Evolutionary conservation across 2,888 invertebrate species (phyloP).

Genomic region (Oscheius onirici): DNA sequence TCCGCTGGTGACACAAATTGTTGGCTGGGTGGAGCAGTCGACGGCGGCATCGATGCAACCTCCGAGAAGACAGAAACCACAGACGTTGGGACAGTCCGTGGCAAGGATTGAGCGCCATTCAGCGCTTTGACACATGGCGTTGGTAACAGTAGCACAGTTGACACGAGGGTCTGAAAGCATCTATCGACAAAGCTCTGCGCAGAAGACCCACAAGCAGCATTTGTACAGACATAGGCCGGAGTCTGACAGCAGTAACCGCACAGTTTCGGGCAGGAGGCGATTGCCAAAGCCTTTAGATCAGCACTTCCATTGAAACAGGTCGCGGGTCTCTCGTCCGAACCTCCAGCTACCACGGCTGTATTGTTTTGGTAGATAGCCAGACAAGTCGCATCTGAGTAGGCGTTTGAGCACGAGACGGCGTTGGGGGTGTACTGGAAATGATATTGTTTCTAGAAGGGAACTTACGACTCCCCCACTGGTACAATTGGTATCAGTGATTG

Average conservation of each 20-base stretch:
- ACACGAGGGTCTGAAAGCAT: background rate
- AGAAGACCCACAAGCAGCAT: background rate
- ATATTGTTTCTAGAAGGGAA: background rate
- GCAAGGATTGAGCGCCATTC: constrained; percentile 9
- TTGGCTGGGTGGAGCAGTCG: constrained; percentile 19
- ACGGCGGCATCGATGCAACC: constrained; percentile 25
- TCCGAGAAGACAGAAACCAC: constrained; percentile 15
- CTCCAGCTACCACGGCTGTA: background rate
- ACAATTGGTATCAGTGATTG: background rate
- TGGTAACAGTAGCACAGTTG: background rate
- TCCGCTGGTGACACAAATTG: constrained; percentile 7
- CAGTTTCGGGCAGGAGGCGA: background rate
- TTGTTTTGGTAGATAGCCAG: too few relatives aligned
- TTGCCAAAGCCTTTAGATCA: background rate
- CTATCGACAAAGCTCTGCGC: too few relatives aligned
- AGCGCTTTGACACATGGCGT: constrained; percentile 5
- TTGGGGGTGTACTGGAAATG: too few relatives aligned
- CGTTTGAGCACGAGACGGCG: too few relatives aligned
- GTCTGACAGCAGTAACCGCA: background rate
- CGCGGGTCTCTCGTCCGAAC: background rate
- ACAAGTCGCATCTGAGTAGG: too few relatives aligned
- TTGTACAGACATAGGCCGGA: background rate
- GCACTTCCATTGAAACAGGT: background rate
- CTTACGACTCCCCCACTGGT: background rate
- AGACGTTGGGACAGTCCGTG: constrained; percentile 6